Evolutionary conservation across 2,113 vertebrate genomes (phyloP).

Genomic region (Eretmochelys imbricata): DNA sequence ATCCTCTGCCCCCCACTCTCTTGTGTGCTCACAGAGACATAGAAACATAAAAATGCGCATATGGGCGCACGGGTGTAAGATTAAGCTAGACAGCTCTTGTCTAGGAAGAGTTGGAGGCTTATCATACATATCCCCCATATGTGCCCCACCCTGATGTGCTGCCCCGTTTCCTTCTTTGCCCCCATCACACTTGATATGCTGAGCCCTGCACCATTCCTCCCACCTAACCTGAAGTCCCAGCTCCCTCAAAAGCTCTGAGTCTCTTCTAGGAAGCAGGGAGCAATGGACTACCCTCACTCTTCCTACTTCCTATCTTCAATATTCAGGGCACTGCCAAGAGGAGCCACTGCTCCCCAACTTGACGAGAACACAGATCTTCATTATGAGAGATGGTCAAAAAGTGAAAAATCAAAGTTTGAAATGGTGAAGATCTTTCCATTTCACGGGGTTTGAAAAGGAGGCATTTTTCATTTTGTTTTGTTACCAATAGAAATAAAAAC

Average conservation of each 20-base stretch:
- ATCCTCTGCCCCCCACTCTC: rapidly evolving
- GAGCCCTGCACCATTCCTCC: background rate
- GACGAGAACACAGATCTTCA: too few relatives aligned
- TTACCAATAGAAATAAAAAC: too few relatives aligned
- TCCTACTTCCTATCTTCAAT: background rate
- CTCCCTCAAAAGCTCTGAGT: too few relatives aligned
- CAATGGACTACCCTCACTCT: background rate
- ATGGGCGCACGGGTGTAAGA: background rate
- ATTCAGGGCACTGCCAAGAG: too few relatives aligned
- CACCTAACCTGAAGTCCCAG: too few relatives aligned
- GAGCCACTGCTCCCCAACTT: too few relatives aligned
- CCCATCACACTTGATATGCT: background rate
- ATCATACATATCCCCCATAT: rapidly evolving
- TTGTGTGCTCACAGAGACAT: background rate
- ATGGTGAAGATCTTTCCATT: too few relatives aligned
- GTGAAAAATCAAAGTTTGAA: too few relatives aligned
- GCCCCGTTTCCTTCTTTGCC: background rate
- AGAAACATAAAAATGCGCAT: background rate
- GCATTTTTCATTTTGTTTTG: too few relatives aligned
- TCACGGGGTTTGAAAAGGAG: too few relatives aligned
- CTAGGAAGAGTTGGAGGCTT: background rate
- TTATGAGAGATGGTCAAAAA: too few relatives aligned
- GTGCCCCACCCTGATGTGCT: rapidly evolving
- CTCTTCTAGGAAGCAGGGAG: background rate
- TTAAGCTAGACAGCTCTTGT: background rate